phyloP scores from a whole-genome alignment of 2,888 invertebrate species.

The Drosophila buzzatii region DNA sequence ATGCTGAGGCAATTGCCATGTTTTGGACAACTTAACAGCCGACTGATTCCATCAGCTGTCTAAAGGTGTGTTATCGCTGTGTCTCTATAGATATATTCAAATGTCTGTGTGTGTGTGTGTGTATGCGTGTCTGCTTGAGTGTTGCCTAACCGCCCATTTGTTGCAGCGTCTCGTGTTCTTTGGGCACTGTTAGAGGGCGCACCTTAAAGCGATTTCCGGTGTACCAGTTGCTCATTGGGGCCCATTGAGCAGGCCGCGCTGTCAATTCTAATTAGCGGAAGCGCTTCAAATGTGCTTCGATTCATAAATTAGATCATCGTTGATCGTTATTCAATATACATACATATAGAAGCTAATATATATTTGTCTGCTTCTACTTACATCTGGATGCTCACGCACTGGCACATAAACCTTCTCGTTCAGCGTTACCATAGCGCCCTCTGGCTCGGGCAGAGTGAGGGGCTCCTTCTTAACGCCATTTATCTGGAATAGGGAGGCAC shows the following conservation, averaged over 20 bases:
- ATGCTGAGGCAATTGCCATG: conserved; percentile 36
- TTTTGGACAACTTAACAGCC: conserved; percentile 70
- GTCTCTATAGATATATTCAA: background rate
- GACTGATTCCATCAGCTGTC: conserved; percentile 64
- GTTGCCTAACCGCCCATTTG: conserved; percentile 61
- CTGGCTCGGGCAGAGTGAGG: conserved; percentile 94
- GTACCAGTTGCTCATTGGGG: conserved; percentile 83
- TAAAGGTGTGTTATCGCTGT: conserved; percentile 41
- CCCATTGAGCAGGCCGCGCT: conserved; percentile 67
- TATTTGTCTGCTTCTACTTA: conserved; percentile 88
- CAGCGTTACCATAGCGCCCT: conserved; percentile 95
- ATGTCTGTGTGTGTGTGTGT: background rate
- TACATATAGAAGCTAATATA: background rate
- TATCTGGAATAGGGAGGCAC: conserved; percentile 99
- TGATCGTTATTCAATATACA: conserved; percentile 16
- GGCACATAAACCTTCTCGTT: conserved; percentile 99
- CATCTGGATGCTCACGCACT: conserved; percentile 99
- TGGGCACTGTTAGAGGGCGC: conserved; percentile 65
- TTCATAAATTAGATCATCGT: conserved; percentile 74
- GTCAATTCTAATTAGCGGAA: conserved; percentile 83
- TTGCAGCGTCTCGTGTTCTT: conserved; percentile 55
- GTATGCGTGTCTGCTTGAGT: conserved; percentile 24
- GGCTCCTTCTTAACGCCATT: conserved; percentile 98
- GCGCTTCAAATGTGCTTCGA: conserved; percentile 66
- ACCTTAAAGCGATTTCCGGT: conserved; percentile 84